A percentile compares a stretch with the other conserved stretches of the same genome.
These are phyloP conservation scores for Chelon auratus DNA, from an alignment of 2,797 vertebrate genomes.

Conservation along the genomic window DNA sequence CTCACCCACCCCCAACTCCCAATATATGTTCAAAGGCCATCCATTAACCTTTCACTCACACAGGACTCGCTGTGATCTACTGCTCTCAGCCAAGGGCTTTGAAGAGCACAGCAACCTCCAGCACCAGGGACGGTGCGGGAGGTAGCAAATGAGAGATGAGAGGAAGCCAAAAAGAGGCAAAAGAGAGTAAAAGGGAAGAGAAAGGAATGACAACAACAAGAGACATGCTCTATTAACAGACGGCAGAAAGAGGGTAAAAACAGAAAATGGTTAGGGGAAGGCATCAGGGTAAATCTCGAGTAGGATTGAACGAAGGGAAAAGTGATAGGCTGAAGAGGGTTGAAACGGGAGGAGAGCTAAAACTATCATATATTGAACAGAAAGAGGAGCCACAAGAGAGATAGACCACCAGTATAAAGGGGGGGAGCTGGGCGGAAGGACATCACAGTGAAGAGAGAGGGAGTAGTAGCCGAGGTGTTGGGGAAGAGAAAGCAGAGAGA, in stretches of 20 bases:
- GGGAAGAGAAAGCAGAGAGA: conserved; percentile 51
- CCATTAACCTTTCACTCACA: conserved; percentile 88
- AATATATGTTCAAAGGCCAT: conserved; percentile 87
- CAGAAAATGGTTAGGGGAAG: conserved; percentile 25
- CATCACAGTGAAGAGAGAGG: conserved; percentile 23
- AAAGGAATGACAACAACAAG: conserved; percentile 41
- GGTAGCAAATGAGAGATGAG: conserved; percentile 38
- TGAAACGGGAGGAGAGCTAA: conserved; percentile 8
- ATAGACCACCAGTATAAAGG: conserved; percentile 5
- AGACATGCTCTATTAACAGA: conserved; percentile 39
- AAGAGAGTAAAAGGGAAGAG: conserved; percentile 16
- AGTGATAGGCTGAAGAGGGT: conserved; percentile 1
- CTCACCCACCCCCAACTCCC: conserved; percentile 69
- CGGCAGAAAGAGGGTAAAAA: conserved; percentile 30
- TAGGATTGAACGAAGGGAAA: conserved; percentile 11
- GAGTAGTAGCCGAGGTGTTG: conserved; percentile 54
- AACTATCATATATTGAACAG: conserved; percentile 11
- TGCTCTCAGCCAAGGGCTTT: conserved; percentile 84
- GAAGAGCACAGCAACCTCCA: conserved; percentile 76
- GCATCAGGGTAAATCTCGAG: conserved; percentile 16
- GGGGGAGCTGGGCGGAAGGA: background rate
- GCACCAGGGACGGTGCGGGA: conserved; percentile 33
- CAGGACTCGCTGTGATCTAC: conserved; percentile 84
- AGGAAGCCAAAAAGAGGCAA: conserved; percentile 39
- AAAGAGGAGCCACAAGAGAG: conserved; percentile 11